Percentiles rank a stretch among this genome's conserved stretches.
Evolutionary conservation across 2,113 vertebrate genomes (phyloP).

Genomic region (Plestiodon gilberti): DNA sequence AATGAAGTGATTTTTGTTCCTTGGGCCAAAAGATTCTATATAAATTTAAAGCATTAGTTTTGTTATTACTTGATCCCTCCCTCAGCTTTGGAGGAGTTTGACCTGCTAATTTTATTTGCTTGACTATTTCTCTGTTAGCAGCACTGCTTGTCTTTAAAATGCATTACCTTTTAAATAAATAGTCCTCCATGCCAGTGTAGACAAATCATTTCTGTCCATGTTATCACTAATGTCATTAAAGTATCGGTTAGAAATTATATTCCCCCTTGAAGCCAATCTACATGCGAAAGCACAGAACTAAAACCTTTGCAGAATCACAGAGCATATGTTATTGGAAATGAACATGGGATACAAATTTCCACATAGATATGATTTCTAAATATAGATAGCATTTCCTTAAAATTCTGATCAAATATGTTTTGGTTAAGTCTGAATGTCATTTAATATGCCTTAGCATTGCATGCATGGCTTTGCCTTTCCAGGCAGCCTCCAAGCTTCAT

Average conservation of each 20-base stretch:
- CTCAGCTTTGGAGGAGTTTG: slow-evolving; percentile 24
- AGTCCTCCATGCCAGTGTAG: slow-evolving; percentile 19
- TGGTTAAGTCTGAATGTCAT: slow-evolving; percentile 74
- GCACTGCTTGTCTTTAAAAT: slow-evolving; percentile 38
- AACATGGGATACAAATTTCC: slow-evolving; percentile 65
- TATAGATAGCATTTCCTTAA: slow-evolving; percentile 49
- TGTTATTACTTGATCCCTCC: background rate
- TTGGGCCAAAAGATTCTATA: background rate
- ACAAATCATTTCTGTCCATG: slow-evolving; percentile 39
- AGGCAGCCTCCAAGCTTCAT: slow-evolving; percentile 65
- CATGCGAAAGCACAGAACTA: slow-evolving; percentile 41
- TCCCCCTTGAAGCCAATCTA: slow-evolving; percentile 32
- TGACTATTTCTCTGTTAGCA: slow-evolving; percentile 34
- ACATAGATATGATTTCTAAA: slow-evolving; percentile 53
- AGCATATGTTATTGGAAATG: slow-evolving; percentile 2
- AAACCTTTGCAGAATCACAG: slow-evolving; percentile 47
- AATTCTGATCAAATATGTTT: slow-evolving; percentile 66
- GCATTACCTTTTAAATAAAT: slow-evolving; percentile 51
- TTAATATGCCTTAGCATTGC: slow-evolving; percentile 75
- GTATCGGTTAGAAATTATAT: slow-evolving; percentile 36
- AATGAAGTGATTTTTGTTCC: background rate
- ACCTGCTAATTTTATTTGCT: slow-evolving; percentile 21
- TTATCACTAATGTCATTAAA: slow-evolving; percentile 51
- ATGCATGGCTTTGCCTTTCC: slow-evolving; percentile 47
- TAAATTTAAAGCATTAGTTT: slow-evolving; percentile 23